Evolutionary conservation across 2,888 invertebrate species (phyloP).

Genomic region (Neoaliturus tenellus): DNA sequence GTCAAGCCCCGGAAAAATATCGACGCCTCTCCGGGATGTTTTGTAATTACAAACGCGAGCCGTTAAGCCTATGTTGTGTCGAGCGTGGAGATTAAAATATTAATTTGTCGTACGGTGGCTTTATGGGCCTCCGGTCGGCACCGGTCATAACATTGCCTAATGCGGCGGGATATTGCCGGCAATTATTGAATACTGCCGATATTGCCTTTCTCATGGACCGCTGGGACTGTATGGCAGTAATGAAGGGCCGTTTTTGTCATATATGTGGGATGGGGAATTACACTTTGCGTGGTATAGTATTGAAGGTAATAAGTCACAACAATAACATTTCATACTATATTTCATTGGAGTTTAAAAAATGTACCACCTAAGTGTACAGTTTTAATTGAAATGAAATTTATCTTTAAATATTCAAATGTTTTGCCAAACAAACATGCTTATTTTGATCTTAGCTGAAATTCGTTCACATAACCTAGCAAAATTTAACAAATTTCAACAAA

Average conservation of each 20-base stretch:
- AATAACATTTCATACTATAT: no score
- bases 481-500: no score
- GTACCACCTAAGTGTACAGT: no score
- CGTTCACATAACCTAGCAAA: no score
- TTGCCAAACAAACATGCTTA: no score
- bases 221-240: neutral
- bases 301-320: no score
- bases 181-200: slow-evolving; percentile 26
- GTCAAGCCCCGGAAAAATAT: slow-evolving; percentile 41
- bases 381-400: no score
- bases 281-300: no score
- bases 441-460: no score
- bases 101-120: slow-evolving; percentile 44
- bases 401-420: no score
- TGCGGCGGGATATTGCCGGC: slow-evolving; percentile 12
- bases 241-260: slow-evolving; percentile 24
- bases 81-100: slow-evolving; percentile 56
- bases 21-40: neutral
- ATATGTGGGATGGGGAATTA: no score
- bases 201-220: neutral
- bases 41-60: slow-evolving; percentile 40
- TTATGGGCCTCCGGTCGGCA: slow-evolving; percentile 4
- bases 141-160: slow-evolving; percentile 17
- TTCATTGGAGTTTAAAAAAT: no score
- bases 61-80: slow-evolving; percentile 19